A percentile compares a stretch with the other conserved stretches of the same genome.
phyloP scores from a whole-genome alignment of 2,113 vertebrate genomes.

The Caranx ignobilis region DNA sequence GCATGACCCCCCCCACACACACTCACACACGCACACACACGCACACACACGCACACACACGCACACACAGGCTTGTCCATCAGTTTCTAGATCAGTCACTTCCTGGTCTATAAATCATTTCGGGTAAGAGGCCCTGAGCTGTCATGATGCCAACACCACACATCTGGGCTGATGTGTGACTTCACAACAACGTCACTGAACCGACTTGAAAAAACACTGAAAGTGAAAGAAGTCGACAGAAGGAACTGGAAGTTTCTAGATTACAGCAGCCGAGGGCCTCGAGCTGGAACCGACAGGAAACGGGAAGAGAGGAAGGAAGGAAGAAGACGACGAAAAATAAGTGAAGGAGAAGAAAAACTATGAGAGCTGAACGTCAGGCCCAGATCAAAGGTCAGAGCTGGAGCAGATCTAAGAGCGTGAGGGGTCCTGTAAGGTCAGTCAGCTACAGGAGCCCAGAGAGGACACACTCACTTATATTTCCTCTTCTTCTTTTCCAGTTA shows the following conservation, averaged over 20 bases:
- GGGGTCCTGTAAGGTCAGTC: no score
- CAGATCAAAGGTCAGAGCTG: no score
- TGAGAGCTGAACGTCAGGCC: no score
- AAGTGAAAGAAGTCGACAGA: conserved; percentile 11
- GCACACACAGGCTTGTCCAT: no score
- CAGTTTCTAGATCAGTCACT: conserved; percentile 4
- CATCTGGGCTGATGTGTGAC: background rate
- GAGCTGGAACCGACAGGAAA: conserved; percentile 33
- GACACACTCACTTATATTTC: no score
- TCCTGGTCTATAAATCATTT: conserved; percentile 6
- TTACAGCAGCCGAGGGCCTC: conserved; percentile 2
- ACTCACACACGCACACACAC: background rate
- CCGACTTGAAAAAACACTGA: background rate
- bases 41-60: no score
- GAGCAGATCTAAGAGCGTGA: no score
- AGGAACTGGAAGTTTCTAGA: conserved; percentile 65
- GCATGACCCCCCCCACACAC: background rate
- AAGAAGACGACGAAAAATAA: background rate
- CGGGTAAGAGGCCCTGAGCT: background rate
- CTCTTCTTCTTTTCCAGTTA: no score
- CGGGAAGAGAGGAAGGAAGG: background rate
- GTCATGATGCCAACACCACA: background rate
- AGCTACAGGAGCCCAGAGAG: no score
- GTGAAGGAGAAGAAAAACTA: background rate
- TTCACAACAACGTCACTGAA: background rate